phyloP scores from a whole-genome alignment of 2,888 invertebrate genomes.

The Lomographa bimaculata region DNA sequence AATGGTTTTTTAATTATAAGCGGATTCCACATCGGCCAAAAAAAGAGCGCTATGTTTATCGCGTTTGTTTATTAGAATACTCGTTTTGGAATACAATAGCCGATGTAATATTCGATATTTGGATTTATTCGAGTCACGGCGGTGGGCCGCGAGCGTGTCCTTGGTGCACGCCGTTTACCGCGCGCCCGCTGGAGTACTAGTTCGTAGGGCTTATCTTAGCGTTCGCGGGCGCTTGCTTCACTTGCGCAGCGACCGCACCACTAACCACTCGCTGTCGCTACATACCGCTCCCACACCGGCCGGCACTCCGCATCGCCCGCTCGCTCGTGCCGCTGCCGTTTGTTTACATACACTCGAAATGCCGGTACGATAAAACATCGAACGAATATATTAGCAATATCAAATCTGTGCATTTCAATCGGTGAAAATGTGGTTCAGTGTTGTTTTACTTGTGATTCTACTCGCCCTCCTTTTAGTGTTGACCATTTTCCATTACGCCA shows the following conservation, averaged over 20 bases:
- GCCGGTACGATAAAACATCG: conserved; percentile 50
- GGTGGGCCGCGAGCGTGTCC: conserved; percentile 64
- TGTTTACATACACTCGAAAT: conserved; percentile 62
- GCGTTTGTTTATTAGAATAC: conserved; percentile 46
- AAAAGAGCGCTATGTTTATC: conserved; percentile 3
- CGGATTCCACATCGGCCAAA: not conserved
- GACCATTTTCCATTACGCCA: conserved; percentile 62
- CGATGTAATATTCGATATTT: conserved; percentile 48
- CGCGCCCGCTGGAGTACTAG: no score
- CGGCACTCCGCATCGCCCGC: conserved; percentile 39
- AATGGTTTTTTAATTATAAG: conserved; percentile 14
- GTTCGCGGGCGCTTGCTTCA: conserved; percentile 52
- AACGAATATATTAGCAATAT: conserved; percentile 26
- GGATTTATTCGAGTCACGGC: conserved; percentile 68
- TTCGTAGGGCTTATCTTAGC: conserved; percentile 64
- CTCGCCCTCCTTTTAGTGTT: conserved; percentile 52
- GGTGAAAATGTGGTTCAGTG: conserved; percentile 57
- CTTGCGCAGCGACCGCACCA: conserved; percentile 55
- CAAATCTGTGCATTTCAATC: conserved; percentile 28
- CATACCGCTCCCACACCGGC: no score
- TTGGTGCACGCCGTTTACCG: conserved; percentile 53
- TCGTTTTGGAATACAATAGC: conserved; percentile 63
- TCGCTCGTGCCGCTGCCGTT: conserved; percentile 38
- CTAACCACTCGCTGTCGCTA: conserved; percentile 26
- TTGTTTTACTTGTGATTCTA: conserved; percentile 54